Conservation (phyloP, 2,113 vertebrate species). For the Trichechus manatus region DNA sequence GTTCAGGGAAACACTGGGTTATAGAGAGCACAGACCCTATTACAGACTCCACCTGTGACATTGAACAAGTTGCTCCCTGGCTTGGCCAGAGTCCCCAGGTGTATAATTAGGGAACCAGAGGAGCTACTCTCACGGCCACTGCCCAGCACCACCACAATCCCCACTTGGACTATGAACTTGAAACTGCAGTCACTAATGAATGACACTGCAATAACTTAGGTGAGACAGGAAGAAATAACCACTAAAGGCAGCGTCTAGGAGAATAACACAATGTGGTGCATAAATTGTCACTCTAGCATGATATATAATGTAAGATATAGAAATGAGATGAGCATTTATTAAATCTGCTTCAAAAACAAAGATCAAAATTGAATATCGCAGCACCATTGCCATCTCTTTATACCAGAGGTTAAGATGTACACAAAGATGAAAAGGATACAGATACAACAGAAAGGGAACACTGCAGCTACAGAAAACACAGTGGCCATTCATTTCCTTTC, state of each 20-base stretch:
- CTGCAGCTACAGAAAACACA: not conserved
- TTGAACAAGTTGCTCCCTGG: not conserved
- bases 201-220: not conserved
- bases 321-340: not conserved
- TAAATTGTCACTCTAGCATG: not conserved
- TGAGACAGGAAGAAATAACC: conserved; percentile 13
- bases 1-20: not conserved
- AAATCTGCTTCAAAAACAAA: conserved; percentile 53
- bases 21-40: not conserved
- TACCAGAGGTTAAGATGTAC: not conserved
- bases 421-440: not conserved
- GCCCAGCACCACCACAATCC: not conserved
- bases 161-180: not conserved
- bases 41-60: not conserved
- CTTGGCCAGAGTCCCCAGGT: not conserved
- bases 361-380: not conserved
- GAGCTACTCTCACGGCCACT: not conserved
- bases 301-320: not conserved
- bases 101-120: not conserved
- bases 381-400: not conserved
- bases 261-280: not conserved
- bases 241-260: not conserved
- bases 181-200: not conserved
- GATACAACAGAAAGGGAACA: not conserved
- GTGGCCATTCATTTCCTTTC: not conserved